Percentiles rank a stretch among this genome's conserved stretches.
These are phyloP conservation scores for Enteromius viviparus DNA, from an alignment of 2,797 vertebrate species.

Conservation along the genomic window DNA sequence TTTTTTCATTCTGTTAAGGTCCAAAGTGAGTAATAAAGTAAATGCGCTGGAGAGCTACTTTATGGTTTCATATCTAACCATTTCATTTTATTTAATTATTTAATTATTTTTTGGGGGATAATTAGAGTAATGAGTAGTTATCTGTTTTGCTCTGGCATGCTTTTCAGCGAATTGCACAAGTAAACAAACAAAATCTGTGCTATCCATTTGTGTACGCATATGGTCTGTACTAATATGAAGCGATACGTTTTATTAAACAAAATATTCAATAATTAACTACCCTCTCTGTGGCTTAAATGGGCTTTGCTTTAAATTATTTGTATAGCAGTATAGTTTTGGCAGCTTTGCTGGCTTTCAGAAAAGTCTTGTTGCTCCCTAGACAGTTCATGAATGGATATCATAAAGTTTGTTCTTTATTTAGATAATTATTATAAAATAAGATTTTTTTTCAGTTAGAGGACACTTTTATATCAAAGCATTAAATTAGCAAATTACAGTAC, in stretches of 20 bases:
- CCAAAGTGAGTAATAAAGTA: neutral
- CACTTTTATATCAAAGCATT: neutral
- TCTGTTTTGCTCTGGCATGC: neutral
- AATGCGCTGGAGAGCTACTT: neutral
- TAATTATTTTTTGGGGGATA: too few species aligned
- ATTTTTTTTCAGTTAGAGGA: neutral
- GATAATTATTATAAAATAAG: neutral
- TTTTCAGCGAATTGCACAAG: neutral
- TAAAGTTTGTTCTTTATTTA: neutral
- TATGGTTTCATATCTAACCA: neutral
- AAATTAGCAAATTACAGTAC: neutral
- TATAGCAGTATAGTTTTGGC: neutral
- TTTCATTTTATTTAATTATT: too few species aligned
- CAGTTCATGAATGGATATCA: neutral
- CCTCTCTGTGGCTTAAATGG: neutral
- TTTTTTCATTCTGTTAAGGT: neutral
- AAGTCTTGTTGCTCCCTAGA: neutral
- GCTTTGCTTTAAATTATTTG: neutral
- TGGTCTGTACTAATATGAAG: neutral
- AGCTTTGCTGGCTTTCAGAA: constrained; percentile 12
- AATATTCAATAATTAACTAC: neutral
- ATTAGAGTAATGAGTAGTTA: neutral
- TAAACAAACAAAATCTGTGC: constrained; percentile 1
- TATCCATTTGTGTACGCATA: neutral
- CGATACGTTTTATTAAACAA: neutral